Evolutionary conservation across 2,888 invertebrate species (phyloP).

Genomic region (Orgyia antiqua): DNA sequence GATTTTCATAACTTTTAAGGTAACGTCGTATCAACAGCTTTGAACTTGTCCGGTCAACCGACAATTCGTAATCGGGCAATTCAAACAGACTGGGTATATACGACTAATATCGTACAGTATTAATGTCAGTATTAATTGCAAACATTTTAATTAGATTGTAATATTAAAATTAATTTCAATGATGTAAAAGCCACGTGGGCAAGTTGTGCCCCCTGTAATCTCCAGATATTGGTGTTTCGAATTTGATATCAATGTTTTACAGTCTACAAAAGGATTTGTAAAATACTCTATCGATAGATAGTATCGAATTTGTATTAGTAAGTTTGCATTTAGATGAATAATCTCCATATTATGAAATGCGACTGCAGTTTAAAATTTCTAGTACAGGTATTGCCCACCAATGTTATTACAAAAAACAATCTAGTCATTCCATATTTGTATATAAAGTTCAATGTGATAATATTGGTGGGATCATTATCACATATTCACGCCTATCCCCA

Average conservation of each 20-base stretch:
- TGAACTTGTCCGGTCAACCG: constrained; percentile 14
- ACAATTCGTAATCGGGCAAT: constrained; percentile 14
- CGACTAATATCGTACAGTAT: constrained; percentile 47
- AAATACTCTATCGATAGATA: too few relatives aligned
- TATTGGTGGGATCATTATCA: constrained; percentile 27
- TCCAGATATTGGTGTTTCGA: constrained; percentile 27
- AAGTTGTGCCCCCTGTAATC: constrained; percentile 19
- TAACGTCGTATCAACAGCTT: constrained; percentile 18
- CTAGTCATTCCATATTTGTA: constrained; percentile 14
- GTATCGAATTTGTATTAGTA: too few relatives aligned
- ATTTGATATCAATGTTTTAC: constrained; percentile 21
- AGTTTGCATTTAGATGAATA: constrained; percentile 22
- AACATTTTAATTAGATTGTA: constrained; percentile 32
- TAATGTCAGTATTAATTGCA: constrained; percentile 27
- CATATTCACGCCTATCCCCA: constrained; percentile 41
- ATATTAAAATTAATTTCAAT: constrained; percentile 32
- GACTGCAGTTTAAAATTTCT: constrained; percentile 38
- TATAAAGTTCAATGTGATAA: constrained; percentile 13
- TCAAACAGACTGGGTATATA: constrained; percentile 31
- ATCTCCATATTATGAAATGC: constrained; percentile 24
- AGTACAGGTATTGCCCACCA: constrained; percentile 30
- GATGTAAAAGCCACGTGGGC: constrained; percentile 21
- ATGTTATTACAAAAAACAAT: constrained; percentile 12
- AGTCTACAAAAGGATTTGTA: constrained; percentile 38
- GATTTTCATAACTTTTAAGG: constrained; percentile 19